phyloP scores from a whole-genome alignment of 2,113 vertebrate genomes.

The Lipophrys pholis region DNA sequence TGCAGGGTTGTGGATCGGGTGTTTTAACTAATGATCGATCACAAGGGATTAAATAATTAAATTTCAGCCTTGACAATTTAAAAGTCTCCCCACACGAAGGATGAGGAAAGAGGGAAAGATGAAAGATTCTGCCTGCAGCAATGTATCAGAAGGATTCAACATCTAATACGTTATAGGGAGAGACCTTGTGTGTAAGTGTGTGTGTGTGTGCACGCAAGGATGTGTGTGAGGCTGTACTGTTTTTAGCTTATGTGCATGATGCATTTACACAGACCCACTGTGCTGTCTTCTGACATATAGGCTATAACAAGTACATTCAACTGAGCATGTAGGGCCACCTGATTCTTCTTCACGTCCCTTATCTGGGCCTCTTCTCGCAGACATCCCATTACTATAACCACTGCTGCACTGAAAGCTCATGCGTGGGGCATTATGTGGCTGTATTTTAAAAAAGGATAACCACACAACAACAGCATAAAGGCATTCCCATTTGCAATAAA shows the following conservation, averaged over 20 bases:
- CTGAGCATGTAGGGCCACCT: conserved; percentile 41
- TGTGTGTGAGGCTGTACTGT: background rate
- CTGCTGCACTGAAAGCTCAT: conserved; percentile 46
- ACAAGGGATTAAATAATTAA: conserved; percentile 76
- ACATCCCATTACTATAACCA: conserved; percentile 48
- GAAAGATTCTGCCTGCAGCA: conserved; percentile 64
- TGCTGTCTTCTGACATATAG: conserved; percentile 53
- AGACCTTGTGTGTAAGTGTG: conserved; percentile 3
- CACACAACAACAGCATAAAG: conserved; percentile 38
- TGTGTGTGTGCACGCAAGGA: background rate
- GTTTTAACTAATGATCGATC: conserved; percentile 79
- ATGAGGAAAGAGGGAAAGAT: conserved; percentile 66
- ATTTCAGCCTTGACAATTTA: conserved; percentile 75
- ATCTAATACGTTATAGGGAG: conserved; percentile 61
- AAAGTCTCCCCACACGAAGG: conserved; percentile 67
- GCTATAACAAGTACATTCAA: conserved; percentile 33
- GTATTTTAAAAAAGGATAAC: conserved; percentile 13
- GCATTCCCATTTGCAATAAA: conserved; percentile 43
- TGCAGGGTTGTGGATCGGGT: conserved; percentile 23
- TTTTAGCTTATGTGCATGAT: conserved; percentile 24
- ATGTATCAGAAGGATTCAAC: conserved; percentile 68
- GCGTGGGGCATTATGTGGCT: conserved; percentile 37
- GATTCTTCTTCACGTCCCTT: conserved; percentile 51
- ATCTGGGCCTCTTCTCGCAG: conserved; percentile 43
- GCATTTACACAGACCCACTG: conserved; percentile 22